Evolutionary conservation across 2,888 invertebrate genomes (phyloP), one percentile per base, ranked within the genome.

Genomic region (Branchipolynoe longqiensis): DNA sequence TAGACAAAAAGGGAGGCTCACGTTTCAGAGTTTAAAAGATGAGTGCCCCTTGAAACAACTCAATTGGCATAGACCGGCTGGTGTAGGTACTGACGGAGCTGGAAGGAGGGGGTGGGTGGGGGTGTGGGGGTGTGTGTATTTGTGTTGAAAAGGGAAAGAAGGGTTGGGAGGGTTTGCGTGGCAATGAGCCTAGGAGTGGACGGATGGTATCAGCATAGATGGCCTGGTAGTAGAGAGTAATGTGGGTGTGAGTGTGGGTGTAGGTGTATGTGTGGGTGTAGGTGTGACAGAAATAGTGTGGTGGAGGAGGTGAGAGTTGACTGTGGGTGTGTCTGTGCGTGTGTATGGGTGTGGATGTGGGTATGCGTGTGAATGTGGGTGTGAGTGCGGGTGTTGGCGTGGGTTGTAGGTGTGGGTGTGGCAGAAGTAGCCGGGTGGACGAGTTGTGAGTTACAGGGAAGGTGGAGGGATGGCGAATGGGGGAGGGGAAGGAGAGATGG

Each of bases 21-120:
- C 38, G 69, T 69, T 69, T 33, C 69, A n/a, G 36, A 12, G 36
- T n/a, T n/a, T n/a, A 31, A 69, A 69, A 69, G 69, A n/a, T 14
- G 33, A 33, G 69, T 38, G 69, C 1, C 69, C n/a, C 38, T 69
- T 69, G 69, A 69, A 69, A 69, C 69, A 69, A 69, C 18, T 33
- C 69, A 31, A 6, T 33, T 62, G 62, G 8, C 36, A n/a, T 33
- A 18, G 69, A 36, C 36, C 33, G 28, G 58, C 8, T 48, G 48
- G 18, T 48, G 48, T 48, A 18, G 8, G 48, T 48, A 18, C 48
- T 8, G 58, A 25, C 4, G n/a, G 2, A 31, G 62, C 28, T 2
- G 31, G 62, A 1, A 31, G 62, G 31, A n/a, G 62, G 31, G 62
- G 62, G 14, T n/a, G 62, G 1, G 31, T 62, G 31, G 3, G 62